These are phyloP conservation scores for Saccostrea glomerata DNA, from an alignment of 1,140 invertebrate species.

Conservation along the genomic window DNA sequence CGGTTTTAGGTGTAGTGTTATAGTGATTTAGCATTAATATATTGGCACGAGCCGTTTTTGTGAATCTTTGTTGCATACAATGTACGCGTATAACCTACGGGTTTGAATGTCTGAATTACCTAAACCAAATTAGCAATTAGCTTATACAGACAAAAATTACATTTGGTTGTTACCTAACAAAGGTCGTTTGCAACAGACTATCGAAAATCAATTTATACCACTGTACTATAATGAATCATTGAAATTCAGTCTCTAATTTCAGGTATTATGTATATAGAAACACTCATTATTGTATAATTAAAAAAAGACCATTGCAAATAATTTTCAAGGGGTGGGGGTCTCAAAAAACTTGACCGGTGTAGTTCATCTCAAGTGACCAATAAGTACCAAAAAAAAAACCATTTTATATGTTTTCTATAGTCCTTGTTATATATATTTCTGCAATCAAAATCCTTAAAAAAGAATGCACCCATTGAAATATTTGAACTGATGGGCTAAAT, in stretches of 20 bases:
- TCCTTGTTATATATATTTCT: too few species aligned
- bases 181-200: background rate
- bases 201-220: conserved; percentile 12
- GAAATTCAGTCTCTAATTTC: background rate
- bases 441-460: background rate
- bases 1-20: background rate
- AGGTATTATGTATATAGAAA: background rate
- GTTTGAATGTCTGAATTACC: background rate
- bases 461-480: background rate
- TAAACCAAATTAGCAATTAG: conserved; percentile 26
- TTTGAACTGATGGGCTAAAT: too few species aligned
- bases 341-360: too few species aligned
- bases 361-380: too few species aligned
- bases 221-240: background rate
- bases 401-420: too few species aligned
- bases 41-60: background rate
- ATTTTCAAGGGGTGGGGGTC: too few species aligned
- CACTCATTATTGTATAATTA: background rate
- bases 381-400: too few species aligned
- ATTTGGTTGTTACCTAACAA: background rate
- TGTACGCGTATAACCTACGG: background rate
- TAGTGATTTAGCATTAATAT: conserved; percentile 6
- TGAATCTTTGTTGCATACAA: background rate
- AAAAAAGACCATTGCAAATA: background rate
- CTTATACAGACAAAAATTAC: background rate